These are phyloP conservation scores for Coregonus sp. DNA, from an alignment of 2,797 vertebrate species.

Conservation along the genomic window DNA sequence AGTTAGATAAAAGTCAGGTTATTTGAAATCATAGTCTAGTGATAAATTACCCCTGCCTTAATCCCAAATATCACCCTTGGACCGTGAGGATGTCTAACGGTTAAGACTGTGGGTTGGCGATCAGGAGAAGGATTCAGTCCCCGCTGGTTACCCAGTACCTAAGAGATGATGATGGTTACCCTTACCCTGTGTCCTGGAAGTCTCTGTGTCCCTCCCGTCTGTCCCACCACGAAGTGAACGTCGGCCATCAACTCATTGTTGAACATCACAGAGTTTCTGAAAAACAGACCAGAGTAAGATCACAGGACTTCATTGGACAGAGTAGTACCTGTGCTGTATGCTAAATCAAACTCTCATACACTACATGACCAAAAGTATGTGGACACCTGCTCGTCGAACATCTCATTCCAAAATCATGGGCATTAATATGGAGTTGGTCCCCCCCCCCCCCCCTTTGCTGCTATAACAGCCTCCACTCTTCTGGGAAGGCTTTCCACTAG, in stretches of 20 bases:
- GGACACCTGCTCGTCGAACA: too few relatives aligned
- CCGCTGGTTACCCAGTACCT: conserved; percentile 39
- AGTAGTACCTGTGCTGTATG: too few relatives aligned
- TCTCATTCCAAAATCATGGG: too few relatives aligned
- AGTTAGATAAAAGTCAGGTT: too few relatives aligned
- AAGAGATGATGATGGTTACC: too few relatives aligned
- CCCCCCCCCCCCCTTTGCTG: too few relatives aligned
- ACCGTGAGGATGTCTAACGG: neutral
- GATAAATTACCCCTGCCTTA: neutral
- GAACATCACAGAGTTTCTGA: conserved; percentile 98
- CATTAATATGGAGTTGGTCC: too few relatives aligned
- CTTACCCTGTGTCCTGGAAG: conserved; percentile 98
- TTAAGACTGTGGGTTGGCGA: neutral
- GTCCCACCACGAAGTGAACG: conserved; percentile 97
- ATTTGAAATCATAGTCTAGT: too few relatives aligned
- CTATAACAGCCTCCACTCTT: too few relatives aligned
- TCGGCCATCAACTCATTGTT: conserved; percentile 99
- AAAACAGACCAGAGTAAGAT: conserved; percentile 49
- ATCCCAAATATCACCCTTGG: neutral
- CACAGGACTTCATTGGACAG: neutral
- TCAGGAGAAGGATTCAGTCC: neutral
- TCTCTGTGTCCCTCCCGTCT: conserved; percentile 89
- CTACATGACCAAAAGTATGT: too few relatives aligned
- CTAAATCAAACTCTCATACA: too few relatives aligned
- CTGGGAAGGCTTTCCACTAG: too few relatives aligned